Conservation (phyloP, 2,797 vertebrate genomes). For the Chelidonichthys spinosus region DNA sequence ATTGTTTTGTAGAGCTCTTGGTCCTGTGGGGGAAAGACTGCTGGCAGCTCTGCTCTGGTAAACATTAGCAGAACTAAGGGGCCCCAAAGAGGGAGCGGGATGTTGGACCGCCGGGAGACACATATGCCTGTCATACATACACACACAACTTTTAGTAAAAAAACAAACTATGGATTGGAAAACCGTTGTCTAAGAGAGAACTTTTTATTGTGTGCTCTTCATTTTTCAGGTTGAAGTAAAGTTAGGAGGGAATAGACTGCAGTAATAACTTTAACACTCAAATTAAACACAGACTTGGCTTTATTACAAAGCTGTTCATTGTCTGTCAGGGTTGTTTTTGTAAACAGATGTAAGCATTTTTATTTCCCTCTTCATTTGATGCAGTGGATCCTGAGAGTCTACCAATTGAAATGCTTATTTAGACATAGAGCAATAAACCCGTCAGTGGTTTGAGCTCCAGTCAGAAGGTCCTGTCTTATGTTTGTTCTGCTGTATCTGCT, state of each 20-base stretch:
- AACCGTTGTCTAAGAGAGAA: not conserved
- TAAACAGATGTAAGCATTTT: slow-evolving; percentile 59
- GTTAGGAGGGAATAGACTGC: slow-evolving; percentile 51
- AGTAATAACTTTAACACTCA: slow-evolving; percentile 39
- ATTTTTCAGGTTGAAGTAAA: slow-evolving; percentile 70
- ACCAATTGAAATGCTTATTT: slow-evolving; percentile 59
- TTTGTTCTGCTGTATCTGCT: slow-evolving; percentile 65
- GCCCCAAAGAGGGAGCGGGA: slow-evolving; percentile 69
- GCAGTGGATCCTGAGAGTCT: slow-evolving; percentile 28
- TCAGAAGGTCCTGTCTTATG: slow-evolving; percentile 38
- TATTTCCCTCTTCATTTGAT: slow-evolving; percentile 47
- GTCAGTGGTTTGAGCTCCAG: slow-evolving; percentile 41
- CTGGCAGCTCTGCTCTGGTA: slow-evolving; percentile 78
- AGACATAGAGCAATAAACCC: slow-evolving; percentile 65
- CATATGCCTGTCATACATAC: slow-evolving; percentile 47
- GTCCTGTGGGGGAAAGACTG: slow-evolving; percentile 50
- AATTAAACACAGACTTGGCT: slow-evolving; percentile 63
- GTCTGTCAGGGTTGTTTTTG: slow-evolving; percentile 42
- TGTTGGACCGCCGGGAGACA: slow-evolving; percentile 38
- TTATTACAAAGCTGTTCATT: slow-evolving; percentile 47
- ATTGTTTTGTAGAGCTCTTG: slow-evolving; percentile 55
- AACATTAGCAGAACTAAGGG: slow-evolving; percentile 76
- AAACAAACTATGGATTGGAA: slow-evolving; percentile 11
- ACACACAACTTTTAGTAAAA: slow-evolving; percentile 1
- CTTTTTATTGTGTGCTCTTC: slow-evolving; percentile 36